Percentiles rank a stretch among this genome's conserved stretches.
These are phyloP conservation scores for Misgurnus anguillicaudatus DNA, from an alignment of 2,113 vertebrate genomes.

Conservation along the genomic window DNA sequence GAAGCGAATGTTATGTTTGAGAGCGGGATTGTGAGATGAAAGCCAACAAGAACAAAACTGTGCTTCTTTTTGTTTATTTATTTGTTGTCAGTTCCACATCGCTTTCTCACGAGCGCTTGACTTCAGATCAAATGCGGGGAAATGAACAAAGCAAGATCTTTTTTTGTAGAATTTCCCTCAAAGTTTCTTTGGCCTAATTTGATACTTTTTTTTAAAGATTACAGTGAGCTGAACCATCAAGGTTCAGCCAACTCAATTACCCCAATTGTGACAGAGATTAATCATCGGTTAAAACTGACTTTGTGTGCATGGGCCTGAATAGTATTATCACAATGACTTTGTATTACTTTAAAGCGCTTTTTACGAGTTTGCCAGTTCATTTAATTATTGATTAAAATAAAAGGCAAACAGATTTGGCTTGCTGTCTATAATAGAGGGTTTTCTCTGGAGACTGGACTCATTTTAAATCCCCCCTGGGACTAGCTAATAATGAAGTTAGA, in stretches of 20 bases:
- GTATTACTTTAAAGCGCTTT: not conserved
- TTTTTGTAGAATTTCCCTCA: conserved; percentile 52
- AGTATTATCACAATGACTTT: not conserved
- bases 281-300: conserved; percentile 1
- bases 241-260: conserved; percentile 7
- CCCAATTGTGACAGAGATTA: not conserved
- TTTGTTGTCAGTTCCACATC: conserved; percentile 61
- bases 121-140: conserved; percentile 60
- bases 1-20: conserved; percentile 7
- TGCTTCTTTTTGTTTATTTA: conserved; percentile 65
- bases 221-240: conserved; percentile 35
- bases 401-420: too few species aligned
- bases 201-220: conserved; percentile 48
- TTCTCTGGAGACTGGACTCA: too few species aligned
- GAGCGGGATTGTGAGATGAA: conserved; percentile 68
- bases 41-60: conserved; percentile 63
- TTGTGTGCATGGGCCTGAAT: not conserved
- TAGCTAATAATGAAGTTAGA: too few species aligned
- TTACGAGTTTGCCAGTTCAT: too few species aligned
- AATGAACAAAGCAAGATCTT: conserved; percentile 24
- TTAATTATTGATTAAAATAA: too few species aligned
- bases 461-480: too few species aligned
- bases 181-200: conserved; percentile 63
- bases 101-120: conserved; percentile 55
- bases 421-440: too few species aligned